Evolutionary conservation across 2,888 invertebrate species (phyloP), one percentile per base, ranked within the genome.

Genomic region (Margaritifera margaritifera): DNA sequence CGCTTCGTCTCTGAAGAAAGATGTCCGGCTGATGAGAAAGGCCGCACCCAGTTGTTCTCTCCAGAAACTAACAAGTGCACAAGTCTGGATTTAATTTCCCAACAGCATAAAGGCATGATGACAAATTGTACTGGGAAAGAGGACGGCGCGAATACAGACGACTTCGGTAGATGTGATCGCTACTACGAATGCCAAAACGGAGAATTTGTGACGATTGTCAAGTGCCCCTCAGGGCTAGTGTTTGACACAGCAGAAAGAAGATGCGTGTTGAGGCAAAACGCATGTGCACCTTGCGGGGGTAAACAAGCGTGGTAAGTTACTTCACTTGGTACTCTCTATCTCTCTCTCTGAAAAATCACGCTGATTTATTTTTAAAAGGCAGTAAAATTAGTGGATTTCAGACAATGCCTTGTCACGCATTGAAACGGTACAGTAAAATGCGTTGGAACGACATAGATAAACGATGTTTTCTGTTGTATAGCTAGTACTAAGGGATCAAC

Each of bases 81-180:
- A 19, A 6, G 51, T 22, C 51, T 61, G 6, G 18, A 51, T 20
- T 24, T 61, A 3, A 61, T 61, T 51, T 20, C 61, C 4, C 20
- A 11, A 15, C 2, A 61, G n/a, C 52, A 50, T 5, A 18, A n/a
- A 1, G 61, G 61, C 6, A 2, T 18, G 22, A 50, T 51, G 51
- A 50, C n/a, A 1, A 20, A 51, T 22, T 61, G 61, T 22, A 25
- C 19, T 4, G 61, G 25, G 2, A 51, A 51, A 50, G 24, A 8
- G 8, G 22, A 61, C 52, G 61, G 61, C 19, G 18, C 50, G 1
- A 51, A 61, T 15, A 69, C 73, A n/a, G 83, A 83, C 58, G 72
- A 75, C 11, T 76, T 75, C 25, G 81, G 81, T 0, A 71, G 80
- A 20, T 83, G 83, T 66, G 72, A 79, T 24, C 79, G 79, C 52